Percentiles rank a stretch among this genome's conserved stretches.
These are phyloP conservation scores for Drosophila gunungcola DNA, from an alignment of 1,140 invertebrate species.

Conservation along the genomic window DNA sequence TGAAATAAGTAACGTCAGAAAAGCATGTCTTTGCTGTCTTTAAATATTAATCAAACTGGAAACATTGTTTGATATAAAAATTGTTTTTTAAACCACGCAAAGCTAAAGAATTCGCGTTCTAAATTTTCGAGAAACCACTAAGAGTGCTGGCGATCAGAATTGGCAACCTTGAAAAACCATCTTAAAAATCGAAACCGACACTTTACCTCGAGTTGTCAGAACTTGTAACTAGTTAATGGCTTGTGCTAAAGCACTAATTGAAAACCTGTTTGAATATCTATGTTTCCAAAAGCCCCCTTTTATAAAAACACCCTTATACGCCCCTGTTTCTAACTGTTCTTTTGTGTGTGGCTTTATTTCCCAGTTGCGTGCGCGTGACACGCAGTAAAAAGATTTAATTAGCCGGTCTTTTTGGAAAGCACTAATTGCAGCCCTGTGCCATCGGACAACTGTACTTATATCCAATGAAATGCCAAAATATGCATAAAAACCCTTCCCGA, in stretches of 20 bases:
- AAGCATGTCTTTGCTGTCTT: too few relatives aligned
- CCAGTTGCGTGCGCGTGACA: constrained; percentile 16
- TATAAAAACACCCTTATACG: background rate
- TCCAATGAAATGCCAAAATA: constrained; percentile 44
- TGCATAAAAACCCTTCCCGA: constrained; percentile 4
- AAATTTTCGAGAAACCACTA: too few relatives aligned
- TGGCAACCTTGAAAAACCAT: too few relatives aligned
- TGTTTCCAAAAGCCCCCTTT: background rate
- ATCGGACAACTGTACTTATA: constrained; percentile 37
- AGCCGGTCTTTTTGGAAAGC: constrained; percentile 15
- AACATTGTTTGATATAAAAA: too few relatives aligned
- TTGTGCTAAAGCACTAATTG: too few relatives aligned
- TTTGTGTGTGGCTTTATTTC: constrained; percentile 1
- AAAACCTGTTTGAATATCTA: background rate
- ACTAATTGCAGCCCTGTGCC: constrained; percentile 22
- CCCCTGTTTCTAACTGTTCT: constrained; percentile 31
- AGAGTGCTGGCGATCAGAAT: too few relatives aligned
- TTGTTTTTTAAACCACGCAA: too few relatives aligned
- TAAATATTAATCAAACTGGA: too few relatives aligned
- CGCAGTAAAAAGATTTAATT: constrained; percentile 31
- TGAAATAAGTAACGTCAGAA: background rate
- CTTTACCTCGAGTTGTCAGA: too few relatives aligned
- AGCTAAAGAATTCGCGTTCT: too few relatives aligned
- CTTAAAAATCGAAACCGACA: too few relatives aligned
- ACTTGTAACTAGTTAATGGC: too few relatives aligned